Evolutionary conservation across 64 coral and sea anemone genomes (phyloP).

Genomic region (Acropora tenuis): DNA sequence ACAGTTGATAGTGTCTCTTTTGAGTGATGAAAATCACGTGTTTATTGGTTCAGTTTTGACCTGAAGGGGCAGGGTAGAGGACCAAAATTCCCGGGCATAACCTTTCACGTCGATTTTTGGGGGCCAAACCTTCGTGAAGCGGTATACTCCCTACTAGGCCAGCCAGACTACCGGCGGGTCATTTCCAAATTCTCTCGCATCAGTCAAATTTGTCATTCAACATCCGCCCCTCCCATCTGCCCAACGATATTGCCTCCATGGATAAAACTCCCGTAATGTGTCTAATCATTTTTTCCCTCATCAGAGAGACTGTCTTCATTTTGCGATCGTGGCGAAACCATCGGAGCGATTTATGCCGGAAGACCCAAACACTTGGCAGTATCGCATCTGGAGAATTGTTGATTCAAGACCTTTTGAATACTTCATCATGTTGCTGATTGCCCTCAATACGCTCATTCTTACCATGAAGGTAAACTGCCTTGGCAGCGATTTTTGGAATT

Average conservation of each 20-base stretch:
- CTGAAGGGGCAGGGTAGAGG: too few relatives aligned
- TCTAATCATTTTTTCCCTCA: slow-evolving; percentile 1
- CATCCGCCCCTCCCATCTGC: too few relatives aligned
- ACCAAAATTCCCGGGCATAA: too few relatives aligned
- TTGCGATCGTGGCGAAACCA: slow-evolving; percentile 92
- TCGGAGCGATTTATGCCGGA: slow-evolving; percentile 94
- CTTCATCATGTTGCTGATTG: slow-evolving; percentile 94
- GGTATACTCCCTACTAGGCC: too few relatives aligned
- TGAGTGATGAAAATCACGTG: too few relatives aligned
- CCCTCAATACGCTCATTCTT: slow-evolving; percentile 91
- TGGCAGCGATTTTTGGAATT: not conserved
- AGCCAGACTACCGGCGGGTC: too few relatives aligned
- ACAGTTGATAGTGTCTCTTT: too few relatives aligned
- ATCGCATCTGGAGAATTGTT: slow-evolving; percentile 86
- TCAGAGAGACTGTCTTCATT: slow-evolving; percentile 81
- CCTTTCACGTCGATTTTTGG: too few relatives aligned
- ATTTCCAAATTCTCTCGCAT: not conserved
- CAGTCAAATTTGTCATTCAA: not conserved
- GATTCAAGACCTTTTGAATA: slow-evolving; percentile 90
- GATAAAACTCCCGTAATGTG: not conserved
- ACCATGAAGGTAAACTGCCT: slow-evolving; percentile 83
- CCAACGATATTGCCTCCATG: not conserved
- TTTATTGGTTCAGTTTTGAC: too few relatives aligned
- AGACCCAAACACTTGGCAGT: slow-evolving; percentile 88
- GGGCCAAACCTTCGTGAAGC: too few relatives aligned